Evolutionary conservation across 2,888 invertebrate genomes (phyloP).

Genomic region (Metopia argyrocephala): DNA sequence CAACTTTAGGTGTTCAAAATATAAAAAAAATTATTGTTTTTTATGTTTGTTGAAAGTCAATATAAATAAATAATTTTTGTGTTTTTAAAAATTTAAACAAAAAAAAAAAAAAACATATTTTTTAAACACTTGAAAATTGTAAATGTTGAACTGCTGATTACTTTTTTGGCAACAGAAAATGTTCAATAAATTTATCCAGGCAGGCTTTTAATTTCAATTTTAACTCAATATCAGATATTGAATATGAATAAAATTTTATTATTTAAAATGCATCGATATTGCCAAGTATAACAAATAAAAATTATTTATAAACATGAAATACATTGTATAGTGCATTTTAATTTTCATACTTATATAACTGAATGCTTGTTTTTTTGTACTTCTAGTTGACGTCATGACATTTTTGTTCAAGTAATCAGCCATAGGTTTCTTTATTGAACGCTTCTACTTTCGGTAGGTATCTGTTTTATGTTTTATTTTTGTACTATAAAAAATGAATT

Average conservation of each 20-base stretch:
- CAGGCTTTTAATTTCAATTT: slow-evolving; percentile 21
- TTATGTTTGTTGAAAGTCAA: too few species aligned
- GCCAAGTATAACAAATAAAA: too few species aligned
- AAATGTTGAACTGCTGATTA: not conserved
- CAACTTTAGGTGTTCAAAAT: slow-evolving; percentile 47
- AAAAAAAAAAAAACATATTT: slow-evolving; percentile 9
- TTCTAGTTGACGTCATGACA: slow-evolving; percentile 58
- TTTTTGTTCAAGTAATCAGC: not conserved
- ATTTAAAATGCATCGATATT: not conserved
- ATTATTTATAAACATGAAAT: too few species aligned
- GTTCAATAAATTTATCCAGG: slow-evolving; percentile 36
- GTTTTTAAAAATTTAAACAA: not conserved
- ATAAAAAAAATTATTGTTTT: not conserved
- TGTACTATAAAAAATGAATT: not conserved
- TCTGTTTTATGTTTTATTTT: not conserved
- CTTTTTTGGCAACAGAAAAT: slow-evolving; percentile 24
- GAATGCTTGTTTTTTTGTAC: slow-evolving; percentile 8
- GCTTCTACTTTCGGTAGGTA: slow-evolving; percentile 26
- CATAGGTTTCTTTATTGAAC: not conserved
- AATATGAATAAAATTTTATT: not conserved
- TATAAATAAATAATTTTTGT: not conserved
- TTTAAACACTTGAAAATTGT: slow-evolving; percentile 17
- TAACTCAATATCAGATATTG: not conserved
- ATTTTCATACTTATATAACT: too few species aligned
- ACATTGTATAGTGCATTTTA: too few species aligned